Percentiles rank a stretch among this genome's conserved stretches.
Evolutionary conservation across 2,888 invertebrate genomes (phyloP).

Genomic region (Clepsis dumicolana): DNA sequence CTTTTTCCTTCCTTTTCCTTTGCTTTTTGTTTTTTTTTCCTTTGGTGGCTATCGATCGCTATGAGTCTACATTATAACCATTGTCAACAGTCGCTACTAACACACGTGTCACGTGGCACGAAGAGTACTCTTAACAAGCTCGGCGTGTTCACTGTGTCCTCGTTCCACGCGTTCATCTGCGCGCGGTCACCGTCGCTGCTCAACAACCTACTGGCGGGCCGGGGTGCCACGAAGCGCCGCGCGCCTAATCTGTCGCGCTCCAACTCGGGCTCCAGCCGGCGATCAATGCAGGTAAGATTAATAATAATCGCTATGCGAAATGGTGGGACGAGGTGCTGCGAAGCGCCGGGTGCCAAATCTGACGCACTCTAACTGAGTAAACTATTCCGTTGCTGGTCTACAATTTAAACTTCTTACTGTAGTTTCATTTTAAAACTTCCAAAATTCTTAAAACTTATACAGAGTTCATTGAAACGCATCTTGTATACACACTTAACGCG

Average conservation of each 20-base stretch:
- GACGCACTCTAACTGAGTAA: neutral
- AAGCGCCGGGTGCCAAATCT: neutral
- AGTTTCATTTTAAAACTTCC: neutral
- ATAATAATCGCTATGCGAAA: neutral
- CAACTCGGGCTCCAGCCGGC: constrained; percentile 94
- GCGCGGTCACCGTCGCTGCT: constrained; percentile 97
- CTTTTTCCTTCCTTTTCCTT: too few relatives aligned
- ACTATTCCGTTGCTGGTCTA: too few relatives aligned
- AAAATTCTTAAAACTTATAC: neutral
- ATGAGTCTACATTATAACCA: neutral
- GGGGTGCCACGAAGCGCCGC: constrained; percentile 95
- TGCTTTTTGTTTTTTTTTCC: too few relatives aligned
- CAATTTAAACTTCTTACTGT: too few relatives aligned
- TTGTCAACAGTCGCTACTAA: constrained; percentile 92
- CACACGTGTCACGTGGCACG: constrained; percentile 97
- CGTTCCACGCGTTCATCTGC: constrained; percentile 99
- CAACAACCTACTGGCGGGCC: constrained; percentile 95
- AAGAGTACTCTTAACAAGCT: constrained; percentile 97
- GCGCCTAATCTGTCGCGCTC: constrained; percentile 96
- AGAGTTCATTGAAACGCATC: neutral
- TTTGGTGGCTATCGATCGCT: neutral
- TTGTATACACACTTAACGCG: too few relatives aligned
- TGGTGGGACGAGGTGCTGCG: neutral
- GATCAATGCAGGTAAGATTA: constrained; percentile 91
- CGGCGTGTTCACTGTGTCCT: constrained; percentile 98